Evolutionary conservation across 2,113 vertebrate genomes (phyloP).

Genomic region (Vulpes ferrilata): DNA sequence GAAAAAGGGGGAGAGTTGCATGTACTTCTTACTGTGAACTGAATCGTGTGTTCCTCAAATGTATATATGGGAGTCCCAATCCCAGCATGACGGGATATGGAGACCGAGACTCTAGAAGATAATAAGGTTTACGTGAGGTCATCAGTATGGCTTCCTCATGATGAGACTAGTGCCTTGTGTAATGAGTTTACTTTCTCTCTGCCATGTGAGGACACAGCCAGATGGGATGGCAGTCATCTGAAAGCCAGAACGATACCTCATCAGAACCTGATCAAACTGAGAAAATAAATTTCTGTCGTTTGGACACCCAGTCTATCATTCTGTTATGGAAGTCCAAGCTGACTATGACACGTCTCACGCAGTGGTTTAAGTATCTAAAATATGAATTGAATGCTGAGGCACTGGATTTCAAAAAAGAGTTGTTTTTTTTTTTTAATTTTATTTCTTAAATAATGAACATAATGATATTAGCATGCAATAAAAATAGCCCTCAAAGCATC

Average conservation of each 20-base stretch:
- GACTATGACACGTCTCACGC: background rate
- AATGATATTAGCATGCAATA: conserved; percentile 40
- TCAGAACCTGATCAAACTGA: background rate
- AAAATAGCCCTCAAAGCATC: conserved; percentile 50
- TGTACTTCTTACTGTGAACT: background rate
- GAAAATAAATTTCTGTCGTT: background rate
- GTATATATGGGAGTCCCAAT: background rate
- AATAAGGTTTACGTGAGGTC: background rate
- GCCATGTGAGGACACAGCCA: background rate
- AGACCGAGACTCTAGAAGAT: background rate
- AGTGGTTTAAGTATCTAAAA: background rate
- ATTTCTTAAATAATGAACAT: conserved; percentile 57
- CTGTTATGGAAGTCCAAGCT: background rate
- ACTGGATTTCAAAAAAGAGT: background rate
- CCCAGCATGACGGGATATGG: background rate
- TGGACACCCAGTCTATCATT: background rate
- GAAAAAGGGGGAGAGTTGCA: background rate
- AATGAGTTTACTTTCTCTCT: background rate
- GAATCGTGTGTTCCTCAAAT: background rate
- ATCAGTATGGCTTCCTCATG: background rate
- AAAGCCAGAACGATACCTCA: background rate
- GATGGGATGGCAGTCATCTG: background rate
- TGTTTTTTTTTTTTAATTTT: background rate
- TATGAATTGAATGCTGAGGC: background rate
- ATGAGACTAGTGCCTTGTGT: background rate